Conservation (phyloP, 1,140 invertebrate genomes). For the Metopolophium dirhodum region DNA sequence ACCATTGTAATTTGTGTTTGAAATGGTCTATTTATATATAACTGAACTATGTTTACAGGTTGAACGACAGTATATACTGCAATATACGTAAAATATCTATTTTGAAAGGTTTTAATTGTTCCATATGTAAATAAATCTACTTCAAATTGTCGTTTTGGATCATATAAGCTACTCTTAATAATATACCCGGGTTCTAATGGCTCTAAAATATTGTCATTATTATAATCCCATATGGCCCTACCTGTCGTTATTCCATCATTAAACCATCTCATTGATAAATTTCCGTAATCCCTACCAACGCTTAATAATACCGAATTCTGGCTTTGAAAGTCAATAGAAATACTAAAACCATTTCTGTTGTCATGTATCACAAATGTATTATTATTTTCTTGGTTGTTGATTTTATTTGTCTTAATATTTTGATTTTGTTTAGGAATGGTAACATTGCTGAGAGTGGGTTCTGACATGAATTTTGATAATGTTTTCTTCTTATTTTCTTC, state of each 20-base stretch:
- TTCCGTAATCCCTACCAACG: slow-evolving; percentile 41
- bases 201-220: slow-evolving; percentile 18
- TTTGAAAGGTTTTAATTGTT: slow-evolving; percentile 25
- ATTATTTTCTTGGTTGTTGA: slow-evolving; percentile 9
- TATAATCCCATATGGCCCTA: neutral
- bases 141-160: neutral
- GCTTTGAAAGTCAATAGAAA: slow-evolving; percentile 39
- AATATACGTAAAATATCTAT: slow-evolving; percentile 39
- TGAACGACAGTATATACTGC: neutral
- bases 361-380: slow-evolving; percentile 49
- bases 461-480: neutral
- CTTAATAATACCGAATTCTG: slow-evolving; percentile 44
- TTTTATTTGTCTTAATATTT: neutral
- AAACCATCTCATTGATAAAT: slow-evolving; percentile 47
- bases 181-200: slow-evolving; percentile 26
- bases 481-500: slow-evolving; percentile 14
- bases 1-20: neutral
- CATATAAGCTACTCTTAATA: slow-evolving; percentile 32
- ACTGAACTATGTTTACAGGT: slow-evolving; percentile 29
- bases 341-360: slow-evolving; percentile 35
- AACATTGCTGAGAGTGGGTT: neutral
- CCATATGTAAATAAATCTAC: slow-evolving; percentile 33
- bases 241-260: slow-evolving; percentile 35
- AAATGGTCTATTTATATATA: slow-evolving; percentile 37
- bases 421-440: neutral